Conservation (phyloP, 1,140 invertebrate species). For the Sipha flava region DNA sequence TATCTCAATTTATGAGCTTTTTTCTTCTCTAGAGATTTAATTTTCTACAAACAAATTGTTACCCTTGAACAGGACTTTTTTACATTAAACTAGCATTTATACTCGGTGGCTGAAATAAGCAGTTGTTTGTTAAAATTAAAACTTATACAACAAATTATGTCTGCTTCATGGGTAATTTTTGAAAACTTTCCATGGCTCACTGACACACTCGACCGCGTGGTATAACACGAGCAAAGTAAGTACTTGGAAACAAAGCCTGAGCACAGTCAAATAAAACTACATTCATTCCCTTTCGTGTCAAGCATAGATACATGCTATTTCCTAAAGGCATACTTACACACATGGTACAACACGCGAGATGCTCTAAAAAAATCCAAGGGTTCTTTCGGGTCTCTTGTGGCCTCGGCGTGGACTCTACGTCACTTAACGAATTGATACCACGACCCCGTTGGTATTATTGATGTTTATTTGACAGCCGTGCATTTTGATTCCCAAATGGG, state of each 20-base stretch:
- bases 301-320: not conserved
- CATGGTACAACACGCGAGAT: not conserved
- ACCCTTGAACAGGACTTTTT: not conserved
- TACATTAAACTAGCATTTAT: not conserved
- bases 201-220: not conserved
- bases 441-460: not conserved
- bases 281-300: not conserved
- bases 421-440: conserved; percentile 22
- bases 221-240: not conserved
- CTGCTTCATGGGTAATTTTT: not conserved
- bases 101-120: not conserved
- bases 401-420: conserved; percentile 10
- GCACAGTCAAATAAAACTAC: not conserved
- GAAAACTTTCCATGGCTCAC: not conserved
- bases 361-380: not conserved
- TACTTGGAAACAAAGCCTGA: not conserved
- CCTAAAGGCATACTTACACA: not conserved
- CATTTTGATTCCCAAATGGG: conserved; percentile 31
- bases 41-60: not conserved
- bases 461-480: conserved; percentile 32
- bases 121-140: not conserved
- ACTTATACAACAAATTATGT: not conserved
- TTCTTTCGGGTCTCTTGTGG: conserved; percentile 2
- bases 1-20: not conserved
- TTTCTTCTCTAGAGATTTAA: not conserved